phyloP scores from a whole-genome alignment of 2,113 vertebrate species.

The Callorhinus ursinus region DNA sequence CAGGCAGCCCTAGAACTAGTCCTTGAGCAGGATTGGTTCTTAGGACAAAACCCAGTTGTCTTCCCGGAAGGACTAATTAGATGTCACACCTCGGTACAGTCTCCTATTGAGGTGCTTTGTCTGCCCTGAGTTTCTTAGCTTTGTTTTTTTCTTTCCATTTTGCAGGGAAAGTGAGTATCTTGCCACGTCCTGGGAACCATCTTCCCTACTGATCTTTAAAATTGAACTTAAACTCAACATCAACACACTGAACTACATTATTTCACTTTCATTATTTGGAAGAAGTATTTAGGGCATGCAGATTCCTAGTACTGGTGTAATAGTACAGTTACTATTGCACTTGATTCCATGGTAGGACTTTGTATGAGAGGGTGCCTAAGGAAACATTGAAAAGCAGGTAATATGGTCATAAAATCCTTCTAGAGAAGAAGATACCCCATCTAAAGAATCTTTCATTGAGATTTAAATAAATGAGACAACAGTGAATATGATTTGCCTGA shows the following conservation, averaged over 20 bases:
- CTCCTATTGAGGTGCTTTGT: not conserved
- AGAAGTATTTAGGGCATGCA: not conserved
- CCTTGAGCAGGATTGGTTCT: not conserved
- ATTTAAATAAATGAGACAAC: not conserved
- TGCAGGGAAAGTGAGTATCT: not conserved
- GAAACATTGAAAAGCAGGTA: not conserved
- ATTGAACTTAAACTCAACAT: not conserved
- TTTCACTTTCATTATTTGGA: not conserved
- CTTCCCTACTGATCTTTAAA: constrained; percentile 23
- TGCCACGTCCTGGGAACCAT: not conserved
- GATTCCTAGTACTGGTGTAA: not conserved
- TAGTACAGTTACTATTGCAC: not conserved
- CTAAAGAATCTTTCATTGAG: not conserved
- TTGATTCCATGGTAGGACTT: not conserved
- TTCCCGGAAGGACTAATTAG: not conserved
- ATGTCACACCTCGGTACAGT: not conserved
- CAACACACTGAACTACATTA: not conserved
- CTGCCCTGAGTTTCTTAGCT: not conserved
- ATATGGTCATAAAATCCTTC: not conserved
- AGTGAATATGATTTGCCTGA: not conserved
- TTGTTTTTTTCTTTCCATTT: not conserved
- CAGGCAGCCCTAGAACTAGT: not conserved
- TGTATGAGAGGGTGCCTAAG: not conserved
- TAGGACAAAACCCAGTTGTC: not conserved
- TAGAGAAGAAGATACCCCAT: not conserved